Base-by-base conservation (phyloP, 35 echinoderm and acorn worm species). In the Strongylocentrotus purpuratus region DNA sequence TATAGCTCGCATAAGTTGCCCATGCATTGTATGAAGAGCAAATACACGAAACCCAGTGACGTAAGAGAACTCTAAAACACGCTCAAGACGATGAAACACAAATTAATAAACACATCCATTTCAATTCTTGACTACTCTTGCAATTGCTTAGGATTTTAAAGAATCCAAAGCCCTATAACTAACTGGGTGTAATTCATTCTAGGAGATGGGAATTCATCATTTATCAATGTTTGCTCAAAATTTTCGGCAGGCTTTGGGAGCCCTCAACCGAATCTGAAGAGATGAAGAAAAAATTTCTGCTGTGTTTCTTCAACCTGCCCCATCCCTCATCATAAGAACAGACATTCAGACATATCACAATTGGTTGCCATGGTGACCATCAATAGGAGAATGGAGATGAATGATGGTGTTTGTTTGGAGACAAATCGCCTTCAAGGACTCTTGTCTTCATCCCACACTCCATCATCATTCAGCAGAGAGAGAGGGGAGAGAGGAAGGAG, bases 351-450 rank as follows among this genome's bases (percentile, higher is more conserved):
- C 65, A 78, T 78, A 78, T 78, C 65, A 78, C 22, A 78, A 78
- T 46, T 46, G 87, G 87, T 89, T 46, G 9, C 87, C 87, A 89
- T 41, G 87, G 87, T 31, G 25, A 89, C 87, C 87, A 89, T 89
- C 87, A 89, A 89, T 89, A 45, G 33, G 87, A 89, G 87, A 89
- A 89, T 89, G 87, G 87, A 89, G 87, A 89, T 89, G 87, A 89
- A 89, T 46, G 87, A 89, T 89, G 87, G 87, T 89, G 87, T 89
- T 89, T 89, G 87, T 89, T 89, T 89, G 87, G 87, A 22, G 87
- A 89, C 87, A 89, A 89, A 89, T 89, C 87, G 87, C 33, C 87
- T 89, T 89, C 87, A 89, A 89, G 87, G 87, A 89, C 87, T 46
- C 87, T 89, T 22, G 87, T 46, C 87, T 17, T 33, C 45, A 33